phyloP scores from a whole-genome alignment of 2,888 invertebrate genomes.

The Pyrochroa serraticornis region DNA sequence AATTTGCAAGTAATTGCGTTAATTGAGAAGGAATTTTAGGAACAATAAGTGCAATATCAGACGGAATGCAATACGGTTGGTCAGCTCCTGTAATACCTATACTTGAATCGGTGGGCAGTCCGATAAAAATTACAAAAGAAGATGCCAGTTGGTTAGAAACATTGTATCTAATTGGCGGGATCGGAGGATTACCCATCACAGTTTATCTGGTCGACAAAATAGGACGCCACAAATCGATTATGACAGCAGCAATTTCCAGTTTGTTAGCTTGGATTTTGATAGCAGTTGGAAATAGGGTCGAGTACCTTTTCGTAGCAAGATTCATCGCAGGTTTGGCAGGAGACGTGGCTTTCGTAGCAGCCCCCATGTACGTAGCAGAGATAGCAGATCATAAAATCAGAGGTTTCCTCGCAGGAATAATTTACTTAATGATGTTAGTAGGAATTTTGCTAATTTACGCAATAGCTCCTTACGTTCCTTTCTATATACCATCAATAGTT shows the following conservation, averaged over 20 bases:
- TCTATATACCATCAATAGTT: constrained; percentile 50
- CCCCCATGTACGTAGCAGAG: constrained; percentile 56
- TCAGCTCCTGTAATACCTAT: constrained; percentile 53
- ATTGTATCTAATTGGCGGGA: constrained; percentile 43
- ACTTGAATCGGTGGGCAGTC: constrained; percentile 43
- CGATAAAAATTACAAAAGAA: constrained; percentile 43
- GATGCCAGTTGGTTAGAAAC: constrained; percentile 46
- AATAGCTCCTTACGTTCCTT: constrained; percentile 49
- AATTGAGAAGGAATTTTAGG: constrained; percentile 39
- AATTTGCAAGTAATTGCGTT: neutral
- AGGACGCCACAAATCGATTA: constrained; percentile 49
- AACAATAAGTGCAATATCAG: constrained; percentile 52
- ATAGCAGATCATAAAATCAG: constrained; percentile 54
- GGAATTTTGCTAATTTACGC: constrained; percentile 50
- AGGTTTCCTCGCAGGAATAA: constrained; percentile 52
- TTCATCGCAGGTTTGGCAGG: constrained; percentile 52
- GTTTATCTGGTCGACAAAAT: constrained; percentile 48
- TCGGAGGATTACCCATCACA: constrained; percentile 47
- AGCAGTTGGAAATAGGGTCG: constrained; percentile 41
- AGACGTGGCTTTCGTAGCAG: constrained; percentile 54
- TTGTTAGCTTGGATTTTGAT: constrained; percentile 52
- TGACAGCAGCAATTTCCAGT: constrained; percentile 47
- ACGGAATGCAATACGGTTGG: constrained; percentile 57
- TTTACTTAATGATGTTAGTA: constrained; percentile 54
- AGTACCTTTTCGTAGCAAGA: constrained; percentile 47